These are phyloP conservation scores for Drosophila diplacantha DNA, from an alignment of 2,888 invertebrate genomes.

Conservation along the genomic window DNA sequence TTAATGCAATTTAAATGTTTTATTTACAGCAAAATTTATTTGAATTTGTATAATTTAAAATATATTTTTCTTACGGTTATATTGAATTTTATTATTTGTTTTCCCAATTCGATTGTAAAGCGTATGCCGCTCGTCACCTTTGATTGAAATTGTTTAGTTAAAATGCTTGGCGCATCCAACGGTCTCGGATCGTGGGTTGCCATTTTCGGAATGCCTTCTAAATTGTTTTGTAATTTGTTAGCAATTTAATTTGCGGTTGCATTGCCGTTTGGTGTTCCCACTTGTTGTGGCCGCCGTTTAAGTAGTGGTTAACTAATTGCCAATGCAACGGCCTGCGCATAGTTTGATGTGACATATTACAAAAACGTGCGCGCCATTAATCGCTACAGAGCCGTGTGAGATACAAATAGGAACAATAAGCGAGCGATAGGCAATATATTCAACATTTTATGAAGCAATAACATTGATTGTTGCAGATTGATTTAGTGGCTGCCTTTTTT, in stretches of 20 bases:
- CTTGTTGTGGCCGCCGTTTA: slow-evolving; percentile 37
- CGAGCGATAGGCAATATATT: slow-evolving; percentile 42
- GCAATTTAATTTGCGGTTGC: slow-evolving; percentile 67
- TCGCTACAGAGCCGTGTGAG: slow-evolving; percentile 12
- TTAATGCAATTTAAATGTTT: too few species aligned
- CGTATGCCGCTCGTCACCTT: slow-evolving; percentile 16
- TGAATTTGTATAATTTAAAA: not conserved
- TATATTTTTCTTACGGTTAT: not conserved
- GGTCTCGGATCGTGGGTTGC: slow-evolving; percentile 47
- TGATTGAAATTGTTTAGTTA: slow-evolving; percentile 20
- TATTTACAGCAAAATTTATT: too few species aligned
- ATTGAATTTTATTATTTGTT: too few species aligned
- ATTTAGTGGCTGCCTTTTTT: slow-evolving; percentile 52
- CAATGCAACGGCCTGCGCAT: slow-evolving; percentile 47
- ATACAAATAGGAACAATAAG: slow-evolving; percentile 55
- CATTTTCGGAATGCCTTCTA: slow-evolving; percentile 66
- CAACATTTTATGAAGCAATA: slow-evolving; percentile 57
- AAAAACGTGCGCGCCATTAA: slow-evolving; percentile 65
- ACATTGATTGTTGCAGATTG: slow-evolving; percentile 61
- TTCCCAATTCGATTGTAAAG: not conserved
- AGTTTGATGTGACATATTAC: slow-evolving; percentile 66
- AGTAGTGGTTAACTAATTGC: slow-evolving; percentile 55
- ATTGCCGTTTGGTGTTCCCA: slow-evolving; percentile 44
- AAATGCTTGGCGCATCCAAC: slow-evolving; percentile 60
- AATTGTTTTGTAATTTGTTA: slow-evolving; percentile 71